Percentiles rank a stretch among this genome's conserved stretches.
phyloP scores from a whole-genome alignment of 2,113 vertebrate species.

The Marmota flaviventris region DNA sequence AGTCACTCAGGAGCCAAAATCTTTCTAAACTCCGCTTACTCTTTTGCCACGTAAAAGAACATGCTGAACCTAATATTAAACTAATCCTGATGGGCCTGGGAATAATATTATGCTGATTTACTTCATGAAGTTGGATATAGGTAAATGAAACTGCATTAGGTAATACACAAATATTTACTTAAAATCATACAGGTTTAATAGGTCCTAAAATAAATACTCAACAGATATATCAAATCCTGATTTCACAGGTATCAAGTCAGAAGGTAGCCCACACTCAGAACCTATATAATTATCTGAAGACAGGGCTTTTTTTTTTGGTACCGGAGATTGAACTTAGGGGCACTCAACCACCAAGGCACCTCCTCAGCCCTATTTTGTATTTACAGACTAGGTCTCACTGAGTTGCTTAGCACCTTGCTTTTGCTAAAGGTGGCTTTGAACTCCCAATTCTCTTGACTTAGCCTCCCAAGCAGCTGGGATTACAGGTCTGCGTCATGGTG shows the following conservation, averaged over 20 bases:
- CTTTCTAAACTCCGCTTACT: not conserved
- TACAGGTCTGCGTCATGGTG: no score
- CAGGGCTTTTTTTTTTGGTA: not conserved
- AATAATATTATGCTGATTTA: slow-evolving; percentile 37
- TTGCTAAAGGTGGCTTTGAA: no score
- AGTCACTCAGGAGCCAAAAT: not conserved
- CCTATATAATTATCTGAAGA: not conserved
- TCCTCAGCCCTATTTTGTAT: no score
- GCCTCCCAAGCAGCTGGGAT: no score
- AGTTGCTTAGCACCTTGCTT: no score
- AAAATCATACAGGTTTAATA: slow-evolving; percentile 22
- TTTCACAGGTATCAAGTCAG: slow-evolving; percentile 28
- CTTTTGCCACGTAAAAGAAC: slow-evolving; percentile 46
- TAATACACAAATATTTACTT: slow-evolving; percentile 8
- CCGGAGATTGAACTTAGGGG: no score
- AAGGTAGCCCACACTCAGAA: not conserved
- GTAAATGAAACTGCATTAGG: slow-evolving; percentile 24
- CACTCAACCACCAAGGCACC: no score
- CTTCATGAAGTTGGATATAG: not conserved
- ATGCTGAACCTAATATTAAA: not conserved
- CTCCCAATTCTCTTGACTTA: no score
- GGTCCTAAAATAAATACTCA: slow-evolving; percentile 30
- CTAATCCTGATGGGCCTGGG: not conserved
- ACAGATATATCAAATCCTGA: slow-evolving; percentile 8
- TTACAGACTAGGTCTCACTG: no score